These are phyloP conservation scores for Lutjanus campechanus DNA, from an alignment of 2,797 vertebrate genomes.

Conservation along the genomic window DNA sequence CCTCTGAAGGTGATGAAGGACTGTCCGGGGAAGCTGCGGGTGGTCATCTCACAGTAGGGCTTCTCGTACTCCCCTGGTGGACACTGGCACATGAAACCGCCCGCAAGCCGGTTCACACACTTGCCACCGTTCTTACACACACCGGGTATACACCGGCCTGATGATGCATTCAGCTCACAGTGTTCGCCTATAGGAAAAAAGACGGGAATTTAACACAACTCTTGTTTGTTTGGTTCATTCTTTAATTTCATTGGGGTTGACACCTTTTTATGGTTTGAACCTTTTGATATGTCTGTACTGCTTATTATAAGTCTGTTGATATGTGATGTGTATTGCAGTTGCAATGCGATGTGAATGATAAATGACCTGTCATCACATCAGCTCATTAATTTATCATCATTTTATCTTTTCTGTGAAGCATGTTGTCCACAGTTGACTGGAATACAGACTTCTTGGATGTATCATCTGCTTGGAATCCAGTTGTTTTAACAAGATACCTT, in stretches of 20 bases:
- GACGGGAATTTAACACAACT: not conserved
- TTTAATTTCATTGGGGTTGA: too few species aligned
- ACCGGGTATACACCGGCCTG: conserved; percentile 91
- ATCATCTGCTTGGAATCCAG: conserved; percentile 54
- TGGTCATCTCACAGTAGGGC: conserved; percentile 97
- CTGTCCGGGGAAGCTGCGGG: conserved; percentile 94
- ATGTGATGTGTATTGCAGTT: not conserved
- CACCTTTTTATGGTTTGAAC: too few species aligned
- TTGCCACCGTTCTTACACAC: conserved; percentile 96
- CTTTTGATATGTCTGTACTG: not conserved
- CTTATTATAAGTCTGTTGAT: not conserved
- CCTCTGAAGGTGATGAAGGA: conserved; percentile 98
- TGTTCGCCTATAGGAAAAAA: conserved; percentile 88
- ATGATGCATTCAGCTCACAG: conserved; percentile 92
- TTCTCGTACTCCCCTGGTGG: conserved; percentile 90
- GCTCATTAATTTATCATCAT: conserved; percentile 24
- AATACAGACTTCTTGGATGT: conserved; percentile 16
- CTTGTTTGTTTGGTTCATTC: not conserved
- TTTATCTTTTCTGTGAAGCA: conserved; percentile 49
- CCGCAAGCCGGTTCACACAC: conserved; percentile 93
- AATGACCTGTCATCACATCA: conserved; percentile 41
- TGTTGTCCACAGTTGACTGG: conserved; percentile 35
- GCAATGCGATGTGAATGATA: conserved; percentile 30
- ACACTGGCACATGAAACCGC: conserved; percentile 96
- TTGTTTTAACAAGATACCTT: conserved; percentile 51